Conservation (phyloP, 2,113 vertebrate species). For the Paedocypris sp. region DNA sequence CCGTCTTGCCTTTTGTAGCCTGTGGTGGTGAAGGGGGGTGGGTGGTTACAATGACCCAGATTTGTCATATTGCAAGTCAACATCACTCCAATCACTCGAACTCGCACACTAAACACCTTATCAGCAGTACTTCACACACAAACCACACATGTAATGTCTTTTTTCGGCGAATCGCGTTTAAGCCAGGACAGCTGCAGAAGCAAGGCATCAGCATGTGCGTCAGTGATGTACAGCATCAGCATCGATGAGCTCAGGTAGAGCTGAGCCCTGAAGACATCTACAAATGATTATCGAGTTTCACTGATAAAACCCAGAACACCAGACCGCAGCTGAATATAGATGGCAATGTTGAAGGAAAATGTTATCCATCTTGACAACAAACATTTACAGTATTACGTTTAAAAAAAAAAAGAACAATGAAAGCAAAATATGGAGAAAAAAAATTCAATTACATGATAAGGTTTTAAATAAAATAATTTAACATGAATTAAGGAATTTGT, state of each 20-base stretch:
- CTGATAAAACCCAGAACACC: not conserved
- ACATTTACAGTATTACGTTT: not conserved
- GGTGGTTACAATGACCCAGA: slow-evolving; percentile 64
- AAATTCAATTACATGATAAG: no score
- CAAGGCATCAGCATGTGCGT: not conserved
- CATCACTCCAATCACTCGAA: slow-evolving; percentile 58
- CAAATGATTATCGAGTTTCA: slow-evolving; percentile 11
- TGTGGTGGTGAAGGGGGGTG: slow-evolving; percentile 47
- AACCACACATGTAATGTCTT: not conserved
- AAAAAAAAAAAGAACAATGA: not conserved
- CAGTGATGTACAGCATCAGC: not conserved
- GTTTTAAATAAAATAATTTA: no score
- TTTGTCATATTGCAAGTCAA: slow-evolving; percentile 63
- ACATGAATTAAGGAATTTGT: no score
- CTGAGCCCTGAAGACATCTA: not conserved
- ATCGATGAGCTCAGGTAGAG: not conserved
- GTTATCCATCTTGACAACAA: not conserved
- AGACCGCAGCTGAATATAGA: not conserved
- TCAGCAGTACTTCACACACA: slow-evolving; percentile 9
- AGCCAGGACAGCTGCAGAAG: not conserved
- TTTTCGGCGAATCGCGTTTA: not conserved
- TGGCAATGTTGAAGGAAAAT: not conserved
- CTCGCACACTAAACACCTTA: slow-evolving; percentile 39
- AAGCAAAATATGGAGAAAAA: not conserved
- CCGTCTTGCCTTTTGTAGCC: slow-evolving; percentile 47